Evolutionary conservation across 2,113 vertebrate species (phyloP).

Genomic region (Clarias macrocephalus): DNA sequence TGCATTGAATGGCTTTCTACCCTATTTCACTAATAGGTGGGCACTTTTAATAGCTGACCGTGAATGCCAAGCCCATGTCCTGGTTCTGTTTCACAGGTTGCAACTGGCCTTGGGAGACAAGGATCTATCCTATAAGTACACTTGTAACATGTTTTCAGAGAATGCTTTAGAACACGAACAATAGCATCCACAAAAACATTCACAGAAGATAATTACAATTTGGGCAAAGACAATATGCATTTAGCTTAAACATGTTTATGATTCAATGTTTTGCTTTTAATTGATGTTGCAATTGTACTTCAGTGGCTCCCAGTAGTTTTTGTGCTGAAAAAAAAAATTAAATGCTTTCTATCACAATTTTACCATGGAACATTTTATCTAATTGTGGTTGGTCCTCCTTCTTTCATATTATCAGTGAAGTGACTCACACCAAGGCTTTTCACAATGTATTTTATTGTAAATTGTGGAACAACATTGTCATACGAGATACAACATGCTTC

Average conservation of each 20-base stretch:
- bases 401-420: not conserved
- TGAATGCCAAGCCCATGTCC: not conserved
- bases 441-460: slow-evolving; percentile 65
- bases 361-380: not conserved
- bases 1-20: too few species aligned
- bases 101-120: not conserved
- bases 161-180: not conserved
- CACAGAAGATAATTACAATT: not conserved
- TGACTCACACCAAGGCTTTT: not conserved
- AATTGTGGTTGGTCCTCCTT: not conserved
- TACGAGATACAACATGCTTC: slow-evolving; percentile 42
- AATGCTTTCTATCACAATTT: not conserved
- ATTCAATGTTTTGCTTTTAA: not conserved
- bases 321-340: not conserved
- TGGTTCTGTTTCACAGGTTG: not conserved
- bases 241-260: not conserved
- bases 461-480: slow-evolving; percentile 47
- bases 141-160: not conserved
- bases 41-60: too few species aligned
- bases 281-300: not conserved
- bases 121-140: not conserved
- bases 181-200: not conserved
- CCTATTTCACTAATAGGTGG: too few species aligned
- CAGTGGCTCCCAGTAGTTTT: not conserved
- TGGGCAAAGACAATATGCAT: not conserved